Conservation (phyloP, 2,888 invertebrate genomes). For the Byasa hedistus region DNA sequence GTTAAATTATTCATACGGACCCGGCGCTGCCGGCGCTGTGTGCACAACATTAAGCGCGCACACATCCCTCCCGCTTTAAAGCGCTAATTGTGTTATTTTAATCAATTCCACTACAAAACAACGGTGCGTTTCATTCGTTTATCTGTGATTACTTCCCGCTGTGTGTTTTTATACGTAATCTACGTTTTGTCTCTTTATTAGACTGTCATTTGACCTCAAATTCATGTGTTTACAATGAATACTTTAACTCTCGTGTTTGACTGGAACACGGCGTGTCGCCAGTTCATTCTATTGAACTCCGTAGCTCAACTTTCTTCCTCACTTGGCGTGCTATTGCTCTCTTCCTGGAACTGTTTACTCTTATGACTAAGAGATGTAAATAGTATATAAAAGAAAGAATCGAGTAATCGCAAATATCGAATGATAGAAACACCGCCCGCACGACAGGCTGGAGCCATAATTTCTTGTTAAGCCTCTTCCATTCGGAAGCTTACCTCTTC, state of each 20-base stretch:
- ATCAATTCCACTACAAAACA: constrained; percentile 3
- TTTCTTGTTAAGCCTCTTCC: constrained; percentile 13
- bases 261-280: no score
- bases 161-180: background rate
- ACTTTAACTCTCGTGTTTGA: no score
- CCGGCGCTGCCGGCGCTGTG: constrained; percentile 34
- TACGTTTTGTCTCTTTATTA: background rate
- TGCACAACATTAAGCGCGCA: constrained; percentile 14
- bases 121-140: background rate
- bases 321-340: no score
- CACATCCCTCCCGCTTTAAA: constrained; percentile 8
- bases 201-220: background rate
- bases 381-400: no score
- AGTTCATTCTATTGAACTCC: no score
- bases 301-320: no score
- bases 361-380: no score
- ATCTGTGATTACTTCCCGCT: background rate
- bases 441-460: constrained; percentile 7
- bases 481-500: constrained; percentile 20
- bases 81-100: constrained; percentile 19
- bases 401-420: no score
- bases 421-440: constrained; percentile 9
- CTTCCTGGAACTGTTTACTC: no score
- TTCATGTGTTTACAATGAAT: background rate
- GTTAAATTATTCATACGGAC: constrained; percentile 56